These are phyloP conservation scores for Palythoa grandis DNA, from an alignment of 92 coral and sea anemone genomes.

Conservation along the genomic window DNA sequence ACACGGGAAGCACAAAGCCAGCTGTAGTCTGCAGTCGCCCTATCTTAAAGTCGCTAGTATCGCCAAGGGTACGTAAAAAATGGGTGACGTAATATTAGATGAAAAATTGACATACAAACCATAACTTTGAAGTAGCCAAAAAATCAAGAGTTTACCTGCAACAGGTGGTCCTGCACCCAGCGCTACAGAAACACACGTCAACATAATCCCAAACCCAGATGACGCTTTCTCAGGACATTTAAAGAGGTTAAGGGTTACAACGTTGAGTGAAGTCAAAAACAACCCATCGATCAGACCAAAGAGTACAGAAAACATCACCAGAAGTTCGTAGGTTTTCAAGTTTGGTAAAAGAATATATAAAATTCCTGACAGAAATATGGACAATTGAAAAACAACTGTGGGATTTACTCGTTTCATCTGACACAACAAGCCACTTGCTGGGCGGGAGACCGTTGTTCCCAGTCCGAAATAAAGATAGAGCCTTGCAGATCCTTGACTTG, in stretches of 20 bases:
- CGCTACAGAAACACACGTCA: conserved; percentile 5
- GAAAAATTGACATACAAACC: not conserved
- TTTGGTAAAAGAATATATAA: not conserved
- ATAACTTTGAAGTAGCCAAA: not conserved
- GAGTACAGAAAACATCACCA: not conserved
- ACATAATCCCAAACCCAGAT: conserved; percentile 21
- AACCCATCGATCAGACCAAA: conserved; percentile 27
- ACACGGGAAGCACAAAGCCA: no score
- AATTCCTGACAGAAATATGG: not conserved
- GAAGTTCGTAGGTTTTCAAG: conserved; percentile 2
- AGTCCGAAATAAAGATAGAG: conserved; percentile 29
- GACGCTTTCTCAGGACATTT: conserved; percentile 13
- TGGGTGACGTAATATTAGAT: not conserved
- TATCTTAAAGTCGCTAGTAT: no score
- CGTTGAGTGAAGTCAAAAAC: conserved; percentile 10
- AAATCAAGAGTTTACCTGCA: conserved; percentile 3
- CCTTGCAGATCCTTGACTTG: conserved; percentile 2
- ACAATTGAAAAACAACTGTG: conserved; percentile 22
- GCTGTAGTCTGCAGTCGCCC: no score
- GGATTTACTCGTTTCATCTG: conserved; percentile 26
- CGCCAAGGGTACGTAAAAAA: not conserved
- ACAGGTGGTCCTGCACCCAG: conserved; percentile 21
- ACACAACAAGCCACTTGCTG: conserved; percentile 40
- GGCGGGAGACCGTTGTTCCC: conserved; percentile 30
- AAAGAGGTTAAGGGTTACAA: not conserved